Conservation (phyloP, 1,140 invertebrate species). For the Drosophila athabasca region DNA sequence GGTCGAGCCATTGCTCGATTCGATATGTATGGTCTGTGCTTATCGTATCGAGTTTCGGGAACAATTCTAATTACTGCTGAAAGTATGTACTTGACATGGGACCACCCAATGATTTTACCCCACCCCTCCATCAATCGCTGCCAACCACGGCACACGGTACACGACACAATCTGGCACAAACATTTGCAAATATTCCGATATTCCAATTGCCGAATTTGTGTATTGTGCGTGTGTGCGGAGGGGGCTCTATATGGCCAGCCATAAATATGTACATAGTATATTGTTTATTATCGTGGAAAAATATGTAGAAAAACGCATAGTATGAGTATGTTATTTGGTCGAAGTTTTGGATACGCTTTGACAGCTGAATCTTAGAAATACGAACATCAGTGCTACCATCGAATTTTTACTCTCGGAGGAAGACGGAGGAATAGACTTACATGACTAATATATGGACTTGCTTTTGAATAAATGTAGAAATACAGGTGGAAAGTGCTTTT, state of each 20-base stretch:
- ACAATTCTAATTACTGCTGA: constrained; percentile 53
- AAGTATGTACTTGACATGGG: constrained; percentile 36
- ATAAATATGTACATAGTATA: constrained; percentile 64
- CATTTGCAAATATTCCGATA: constrained; percentile 45
- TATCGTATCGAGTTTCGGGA: constrained; percentile 38
- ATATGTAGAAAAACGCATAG: constrained; percentile 11
- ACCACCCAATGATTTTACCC: constrained; percentile 18
- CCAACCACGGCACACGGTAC: too few species aligned
- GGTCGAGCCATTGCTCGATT: not conserved
- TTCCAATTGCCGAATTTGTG: constrained; percentile 10
- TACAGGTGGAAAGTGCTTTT: too few species aligned
- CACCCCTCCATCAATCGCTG: not conserved
- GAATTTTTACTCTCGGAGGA: too few species aligned
- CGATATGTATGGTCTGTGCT: constrained; percentile 2
- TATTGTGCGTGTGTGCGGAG: too few species aligned
- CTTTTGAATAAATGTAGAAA: too few species aligned
- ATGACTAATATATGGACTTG: too few species aligned
- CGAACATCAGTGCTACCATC: too few species aligned
- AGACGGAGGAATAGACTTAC: too few species aligned
- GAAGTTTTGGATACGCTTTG: too few species aligned
- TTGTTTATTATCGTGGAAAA: constrained; percentile 58
- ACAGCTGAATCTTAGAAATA: too few species aligned
- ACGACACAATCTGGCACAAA: not conserved
- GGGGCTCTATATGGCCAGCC: constrained; percentile 39
- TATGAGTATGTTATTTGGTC: constrained; percentile 4